These are phyloP conservation scores for Rhinichthys klamathensis DNA, from an alignment of 2,113 vertebrate genomes.

Conservation along the genomic window DNA sequence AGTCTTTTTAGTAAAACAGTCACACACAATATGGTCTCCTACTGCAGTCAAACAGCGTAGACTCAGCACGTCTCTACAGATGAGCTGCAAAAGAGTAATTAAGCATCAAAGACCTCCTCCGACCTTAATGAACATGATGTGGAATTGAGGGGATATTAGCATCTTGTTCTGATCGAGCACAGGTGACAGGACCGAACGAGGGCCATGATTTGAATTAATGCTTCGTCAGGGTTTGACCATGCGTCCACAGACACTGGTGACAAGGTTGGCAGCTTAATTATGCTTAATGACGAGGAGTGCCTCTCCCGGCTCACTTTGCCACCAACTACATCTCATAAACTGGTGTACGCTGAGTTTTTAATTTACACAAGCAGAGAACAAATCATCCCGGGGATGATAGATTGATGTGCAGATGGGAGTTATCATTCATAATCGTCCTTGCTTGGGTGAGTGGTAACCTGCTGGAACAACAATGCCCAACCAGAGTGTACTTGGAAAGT, in stretches of 20 bases:
- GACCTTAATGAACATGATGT: conserved; percentile 41
- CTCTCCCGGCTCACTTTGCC: conserved; percentile 39
- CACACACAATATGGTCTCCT: conserved; percentile 19
- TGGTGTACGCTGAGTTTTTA: conserved; percentile 33
- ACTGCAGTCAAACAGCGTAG: background rate
- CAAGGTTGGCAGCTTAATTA: conserved; percentile 56
- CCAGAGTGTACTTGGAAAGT: background rate
- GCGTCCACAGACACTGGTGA: conserved; percentile 28
- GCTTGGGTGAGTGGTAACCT: background rate
- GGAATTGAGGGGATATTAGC: conserved; percentile 44
- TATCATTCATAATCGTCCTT: conserved; percentile 43
- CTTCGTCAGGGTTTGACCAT: conserved; percentile 22
- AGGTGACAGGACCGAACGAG: conserved; percentile 45
- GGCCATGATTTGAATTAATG: conserved; percentile 43
- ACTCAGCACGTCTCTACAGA: background rate
- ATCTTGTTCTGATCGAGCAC: conserved; percentile 44
- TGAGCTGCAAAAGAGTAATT: conserved; percentile 43
- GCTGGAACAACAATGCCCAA: background rate
- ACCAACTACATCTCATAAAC: conserved; percentile 46
- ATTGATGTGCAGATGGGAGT: conserved; percentile 25
- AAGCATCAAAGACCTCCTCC: conserved; percentile 45
- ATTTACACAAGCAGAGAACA: conserved; percentile 40
- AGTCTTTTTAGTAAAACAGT: conserved; percentile 43
- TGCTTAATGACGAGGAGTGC: conserved; percentile 49
- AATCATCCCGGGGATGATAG: conserved; percentile 8